A percentile compares a stretch with the other conserved stretches of the same genome.
These are phyloP conservation scores for Xenotilapia leptura DNA, from an alignment of 2,113 vertebrate genomes.

Conservation along the genomic window DNA sequence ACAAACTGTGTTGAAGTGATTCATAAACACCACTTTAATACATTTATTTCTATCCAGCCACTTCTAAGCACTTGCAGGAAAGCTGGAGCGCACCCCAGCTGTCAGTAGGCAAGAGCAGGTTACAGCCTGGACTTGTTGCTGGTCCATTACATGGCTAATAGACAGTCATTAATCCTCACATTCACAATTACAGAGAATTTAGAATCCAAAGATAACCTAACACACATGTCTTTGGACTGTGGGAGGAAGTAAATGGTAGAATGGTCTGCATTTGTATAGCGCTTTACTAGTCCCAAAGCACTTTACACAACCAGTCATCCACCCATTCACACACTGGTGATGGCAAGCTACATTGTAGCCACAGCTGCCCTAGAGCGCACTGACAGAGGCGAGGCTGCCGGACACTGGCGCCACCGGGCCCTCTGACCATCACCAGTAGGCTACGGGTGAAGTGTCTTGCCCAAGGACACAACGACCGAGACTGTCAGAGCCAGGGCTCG, in stretches of 20 bases:
- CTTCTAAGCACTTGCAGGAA: neutral
- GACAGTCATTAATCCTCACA: neutral
- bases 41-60: neutral
- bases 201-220: neutral
- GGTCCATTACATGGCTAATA: neutral
- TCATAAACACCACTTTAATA: neutral
- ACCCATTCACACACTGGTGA: too few relatives aligned
- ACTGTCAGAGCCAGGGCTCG: too few relatives aligned
- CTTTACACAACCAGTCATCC: neutral
- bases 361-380: fast-evolving
- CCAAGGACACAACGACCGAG: too few relatives aligned
- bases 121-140: neutral
- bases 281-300: fast-evolving
- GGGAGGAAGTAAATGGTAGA: neutral
- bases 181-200: neutral
- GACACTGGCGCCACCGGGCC: fast-evolving
- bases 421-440: neutral
- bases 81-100: neutral
- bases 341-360: too few relatives aligned
- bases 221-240: neutral
- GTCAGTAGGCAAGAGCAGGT: neutral
- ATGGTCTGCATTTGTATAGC: neutral
- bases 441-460: too few relatives aligned
- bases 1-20: neutral
- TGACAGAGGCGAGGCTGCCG: fast-evolving